Conservation (phyloP, 2,797 vertebrate genomes). For the Okamejei kenojei region DNA sequence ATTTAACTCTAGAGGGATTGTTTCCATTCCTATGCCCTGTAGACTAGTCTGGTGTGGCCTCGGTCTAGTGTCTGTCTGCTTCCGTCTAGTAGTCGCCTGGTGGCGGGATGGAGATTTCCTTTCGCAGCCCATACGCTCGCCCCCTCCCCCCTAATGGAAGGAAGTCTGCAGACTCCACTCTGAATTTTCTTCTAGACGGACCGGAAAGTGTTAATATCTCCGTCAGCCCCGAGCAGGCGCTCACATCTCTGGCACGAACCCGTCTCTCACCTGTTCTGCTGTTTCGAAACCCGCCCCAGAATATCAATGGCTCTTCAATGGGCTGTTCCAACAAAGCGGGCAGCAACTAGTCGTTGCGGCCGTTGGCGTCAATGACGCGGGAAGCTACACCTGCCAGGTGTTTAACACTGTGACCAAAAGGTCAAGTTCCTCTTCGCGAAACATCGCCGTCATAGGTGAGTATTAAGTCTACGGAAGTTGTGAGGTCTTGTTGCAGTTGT, state of each 20-base stretch:
- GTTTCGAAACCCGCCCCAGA: background rate
- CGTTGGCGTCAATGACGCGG: background rate
- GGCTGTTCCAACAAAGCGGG: background rate
- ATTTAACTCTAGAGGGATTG: background rate
- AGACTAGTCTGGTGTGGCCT: background rate
- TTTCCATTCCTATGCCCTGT: background rate
- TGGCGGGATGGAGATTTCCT: background rate
- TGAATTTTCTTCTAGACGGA: conserved; percentile 12
- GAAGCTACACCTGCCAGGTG: background rate
- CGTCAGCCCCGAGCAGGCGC: background rate
- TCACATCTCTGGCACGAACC: background rate
- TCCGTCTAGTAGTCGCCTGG: background rate
- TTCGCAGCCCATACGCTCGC: background rate
- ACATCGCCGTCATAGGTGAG: background rate
- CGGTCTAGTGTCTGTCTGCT: too few relatives aligned
- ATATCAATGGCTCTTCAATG: background rate
- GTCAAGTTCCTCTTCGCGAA: background rate
- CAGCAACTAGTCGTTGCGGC: background rate
- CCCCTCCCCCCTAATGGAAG: background rate
- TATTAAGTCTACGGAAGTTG: background rate
- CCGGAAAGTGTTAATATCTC: background rate
- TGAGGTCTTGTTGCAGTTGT: background rate
- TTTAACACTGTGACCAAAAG: conserved; percentile 19
- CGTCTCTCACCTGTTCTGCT: background rate
- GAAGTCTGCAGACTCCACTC: background rate